Evolutionary conservation across 2,888 invertebrate genomes (phyloP), one percentile per base, ranked within the genome.

Genomic region (Stegophylla sp.): DNA sequence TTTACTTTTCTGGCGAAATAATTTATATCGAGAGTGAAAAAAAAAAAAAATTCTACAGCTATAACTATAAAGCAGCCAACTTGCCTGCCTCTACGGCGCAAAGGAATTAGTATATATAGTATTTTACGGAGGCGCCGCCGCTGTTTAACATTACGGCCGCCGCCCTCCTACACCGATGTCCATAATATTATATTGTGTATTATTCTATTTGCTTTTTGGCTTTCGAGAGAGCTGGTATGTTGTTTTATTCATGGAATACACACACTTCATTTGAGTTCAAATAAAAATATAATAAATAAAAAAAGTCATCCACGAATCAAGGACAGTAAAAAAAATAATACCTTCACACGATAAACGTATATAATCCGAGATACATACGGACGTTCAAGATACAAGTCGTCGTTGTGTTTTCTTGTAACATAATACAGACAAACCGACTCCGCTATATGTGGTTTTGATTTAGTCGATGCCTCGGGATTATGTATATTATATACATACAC

Each of bases 211-310:
- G 7, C 34, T 34, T 34, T 34, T 34, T 4, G 43, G 69, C 10
- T 69, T 69, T 51, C 0, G 12, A 69, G 51, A 13, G 20, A 34
- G 34, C 41, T 53, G 15, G 20, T 17, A 0, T 23, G 53, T 41
- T 71, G 20, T 41, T 41, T 56, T 71, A 71, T 71, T 71, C 53
- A 56, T 71, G 56, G 15, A n/a, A n/a, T n/a, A n/a, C 3, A 17
- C 9, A n/a, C 1, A n/a, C 26, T 63, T 63, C n/a, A n/a, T 20
- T 34, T 34, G 34, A 41, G 1, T n/a, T n/a, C n/a, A n/a, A n/a
- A n/a, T n/a, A n/a, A n/a, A n/a, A n/a, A n/a, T n/a, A n/a, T 1
- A 3, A 23, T 15, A 0, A 43, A 43, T 20, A 64, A 63, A 61
- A 66, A 43, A 66, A 66, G 15, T 43, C 15, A 12, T 66, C 43